Evolutionary conservation across 1,140 invertebrate species (phyloP), one percentile per base, ranked within the genome.

Genomic region (fruit fly (Drosophila melanogaster)): DNA sequence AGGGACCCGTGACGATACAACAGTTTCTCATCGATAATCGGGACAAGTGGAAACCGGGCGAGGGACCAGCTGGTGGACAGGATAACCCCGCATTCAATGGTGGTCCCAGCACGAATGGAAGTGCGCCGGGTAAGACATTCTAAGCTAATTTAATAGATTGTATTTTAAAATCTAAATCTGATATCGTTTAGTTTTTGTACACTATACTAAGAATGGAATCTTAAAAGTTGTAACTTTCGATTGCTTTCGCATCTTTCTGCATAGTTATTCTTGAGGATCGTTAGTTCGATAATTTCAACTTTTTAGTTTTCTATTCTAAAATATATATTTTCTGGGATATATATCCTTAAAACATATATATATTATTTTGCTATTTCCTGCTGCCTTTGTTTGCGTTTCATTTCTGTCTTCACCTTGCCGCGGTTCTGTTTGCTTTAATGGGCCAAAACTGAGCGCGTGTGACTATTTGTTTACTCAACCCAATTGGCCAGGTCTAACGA

Each of bases 1-100:
- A 95, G 61, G 94, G 94, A 15, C 94, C 94, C 1, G 94, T 95
- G 5, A 95, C 94, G 35, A 95, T 95, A 70, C 95, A 95, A 79
- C 94, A 95, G 78, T 93, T 95, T 77, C 92, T 95, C 12, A 91
- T 92, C 35, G 91, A 92, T 41, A 86, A 73, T 51, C 84, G 90
- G 4, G 81, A 92, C 10, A 92, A 92, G 46, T 90, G 86, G 89
- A 92, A 91, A 76, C 7, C 80, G 11, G 44, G 43, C 5, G 77
- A 89, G 12, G 65, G 50, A 8, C 80, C 79, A 5, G 30, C 11
- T 1, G 69, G 22, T 24, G 81, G 79, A 6, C 77, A 81, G 26
- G 91, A 92, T 62, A 92, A 91, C 84, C 86, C 83, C 7, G 67
- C 44, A 10, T 91, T 83, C 17, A 80, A 79, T 50, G 47, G 62